Base-by-base conservation (phyloP, 2,113 vertebrate genomes). In the Serinus canaria region DNA sequence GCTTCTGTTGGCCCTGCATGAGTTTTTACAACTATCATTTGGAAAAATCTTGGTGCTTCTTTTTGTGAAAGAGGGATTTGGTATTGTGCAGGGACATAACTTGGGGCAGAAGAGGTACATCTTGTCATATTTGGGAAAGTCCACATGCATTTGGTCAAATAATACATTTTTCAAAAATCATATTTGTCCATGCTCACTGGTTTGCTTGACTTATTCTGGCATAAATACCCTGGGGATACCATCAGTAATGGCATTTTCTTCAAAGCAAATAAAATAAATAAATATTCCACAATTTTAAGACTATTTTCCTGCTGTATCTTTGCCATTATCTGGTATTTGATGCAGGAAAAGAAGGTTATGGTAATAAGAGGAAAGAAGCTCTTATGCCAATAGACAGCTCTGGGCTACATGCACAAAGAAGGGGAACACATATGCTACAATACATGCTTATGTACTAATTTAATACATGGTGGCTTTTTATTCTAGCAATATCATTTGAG, bases 401-500 rank as follows among this genome's bases (percentile, higher is more conserved):
- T 94, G 22, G 55, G 39, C 70, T 64, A 68, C 67, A 41, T 47
- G 66, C 13, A 67, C 9, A 69, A 73, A 60, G 47, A 87, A 68
- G 11, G 12, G 44, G 47, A 85, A 67, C 39, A 53, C 59, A n/a
- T 25, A 82, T 87, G 30, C 41, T 79, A 35, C 0, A 7, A 69
- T 58, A 79, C 60, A 91, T 78, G 23, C 28, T 81, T 79, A 83
- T 73, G 79, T 86, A 63, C 44, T 82, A 87, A 76, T 91, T 89
- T 89, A 91, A 69, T 92, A 84, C 21, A 47, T 23, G 28, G 56
- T 20, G 28, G 27, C 35, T 78, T 92, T 92, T 94, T 89, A 93
- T 89, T 90, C 56, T 44, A 92, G 89, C 83, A 92, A 56, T 84
- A 80, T 67, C 44, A 41, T 89, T 93, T 95, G 88, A 83, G 59